Base-by-base conservation (phyloP, 2,888 invertebrate species). In the Yponomeuta evonymella region DNA sequence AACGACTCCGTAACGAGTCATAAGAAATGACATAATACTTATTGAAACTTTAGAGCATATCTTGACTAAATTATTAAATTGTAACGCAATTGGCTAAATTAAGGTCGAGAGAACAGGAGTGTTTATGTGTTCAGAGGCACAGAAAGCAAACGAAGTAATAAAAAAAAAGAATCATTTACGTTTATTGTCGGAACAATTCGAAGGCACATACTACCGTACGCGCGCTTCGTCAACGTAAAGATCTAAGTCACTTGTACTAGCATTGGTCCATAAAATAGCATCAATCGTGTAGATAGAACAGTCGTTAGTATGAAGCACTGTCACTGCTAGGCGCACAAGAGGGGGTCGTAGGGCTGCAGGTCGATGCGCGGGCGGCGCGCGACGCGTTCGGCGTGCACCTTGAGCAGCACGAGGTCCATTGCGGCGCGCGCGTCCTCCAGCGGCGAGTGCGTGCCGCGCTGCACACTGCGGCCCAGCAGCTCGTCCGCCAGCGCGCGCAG, bases 341-440 rank as follows among this genome's bases (percentile, higher is more conserved):
- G 80, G 65, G 89, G 90, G 77, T 90, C 90, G 77, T 91, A 91
- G 30, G 91, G 92, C 79, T 88, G 90, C 72, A 89, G 78, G 74
- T 88, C 48, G 68, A 67, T 79, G 76, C 85, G 87, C 72, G 80
- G 72, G 80, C 74, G 62, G 79, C 74, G 75, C 71, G 70, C 84
- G 84, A 73, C 83, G 72, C 86, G 83, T 74, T 89, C 88, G 72
- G 85, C 79, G 72, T 87, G 82, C 36, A 97, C 93, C 83, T 95
- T 95, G 89, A 95, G 95, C 71, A 98, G 90, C 93, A 98, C 97
- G 70, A 99, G 91, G 80, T 99, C 97, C 90, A 99, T 94, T 76
- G 97, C 97, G 12, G 97, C 95, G 62, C 94, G 93, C 1, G 99
- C 98, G 85, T 99, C 99, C 87, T 99, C 99, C 72, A 95, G 93